Percentiles rank a stretch among this genome's conserved stretches.
These are phyloP conservation scores for Cottoperca gobio DNA, from an alignment of 2,797 vertebrate genomes.

Conservation along the genomic window DNA sequence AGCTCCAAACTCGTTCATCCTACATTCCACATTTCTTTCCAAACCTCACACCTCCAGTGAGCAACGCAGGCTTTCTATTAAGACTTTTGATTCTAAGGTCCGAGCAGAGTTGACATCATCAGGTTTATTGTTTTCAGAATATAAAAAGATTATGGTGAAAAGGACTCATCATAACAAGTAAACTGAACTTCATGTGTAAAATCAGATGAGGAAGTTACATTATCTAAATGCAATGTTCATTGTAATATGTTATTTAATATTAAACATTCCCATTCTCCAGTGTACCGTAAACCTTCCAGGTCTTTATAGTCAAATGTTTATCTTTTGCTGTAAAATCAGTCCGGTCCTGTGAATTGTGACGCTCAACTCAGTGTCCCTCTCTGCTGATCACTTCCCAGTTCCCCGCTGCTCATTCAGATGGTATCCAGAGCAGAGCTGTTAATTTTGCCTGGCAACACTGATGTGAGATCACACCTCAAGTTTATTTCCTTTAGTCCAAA, in stretches of 20 bases:
- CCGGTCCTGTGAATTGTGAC: slow-evolving; percentile 11
- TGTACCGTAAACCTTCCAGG: background rate
- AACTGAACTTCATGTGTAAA: too few relatives aligned
- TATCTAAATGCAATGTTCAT: too few relatives aligned
- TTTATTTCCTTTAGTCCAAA: background rate
- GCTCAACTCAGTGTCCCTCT: slow-evolving; percentile 14
- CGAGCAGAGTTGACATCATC: background rate
- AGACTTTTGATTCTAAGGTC: background rate
- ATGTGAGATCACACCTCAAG: slow-evolving; percentile 29
- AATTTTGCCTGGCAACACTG: slow-evolving; percentile 40
- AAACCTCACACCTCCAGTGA: too few relatives aligned
- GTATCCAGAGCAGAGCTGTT: slow-evolving; percentile 23
- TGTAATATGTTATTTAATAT: background rate
- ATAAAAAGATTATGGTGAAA: too few relatives aligned
- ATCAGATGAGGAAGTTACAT: too few relatives aligned
- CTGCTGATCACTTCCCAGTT: slow-evolving; percentile 12
- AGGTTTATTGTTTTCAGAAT: too few relatives aligned
- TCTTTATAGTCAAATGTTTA: background rate
- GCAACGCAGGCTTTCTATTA: background rate
- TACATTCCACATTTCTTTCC: too few relatives aligned
- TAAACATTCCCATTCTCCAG: background rate
- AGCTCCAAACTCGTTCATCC: too few relatives aligned
- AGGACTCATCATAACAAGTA: too few relatives aligned
- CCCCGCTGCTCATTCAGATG: slow-evolving; percentile 34
- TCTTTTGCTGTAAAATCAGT: background rate